Evolutionary conservation across 2,113 vertebrate genomes (phyloP).

Genomic region (Scartelaos histophorus): DNA sequence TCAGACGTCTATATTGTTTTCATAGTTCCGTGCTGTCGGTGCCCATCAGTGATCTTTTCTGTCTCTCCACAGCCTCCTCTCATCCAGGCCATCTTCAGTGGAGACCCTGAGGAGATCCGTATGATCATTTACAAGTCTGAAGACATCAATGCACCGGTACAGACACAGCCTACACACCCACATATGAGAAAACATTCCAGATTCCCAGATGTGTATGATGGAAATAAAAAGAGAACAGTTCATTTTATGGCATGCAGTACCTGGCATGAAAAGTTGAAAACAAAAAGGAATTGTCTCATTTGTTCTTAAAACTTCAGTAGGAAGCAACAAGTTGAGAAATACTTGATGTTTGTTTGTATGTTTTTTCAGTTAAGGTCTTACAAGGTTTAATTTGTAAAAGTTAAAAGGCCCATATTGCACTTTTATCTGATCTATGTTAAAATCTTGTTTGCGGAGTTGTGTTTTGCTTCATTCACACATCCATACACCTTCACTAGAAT

Average conservation of each 20-base stretch:
- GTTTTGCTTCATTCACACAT: too few species aligned
- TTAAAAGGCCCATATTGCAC: too few species aligned
- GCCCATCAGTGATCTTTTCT: neutral
- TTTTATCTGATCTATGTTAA: too few species aligned
- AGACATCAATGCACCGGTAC: conserved; percentile 94
- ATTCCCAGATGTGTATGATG: neutral
- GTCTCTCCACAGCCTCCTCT: conserved; percentile 84
- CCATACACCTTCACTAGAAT: too few species aligned
- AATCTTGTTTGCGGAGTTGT: too few species aligned
- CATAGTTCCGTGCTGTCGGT: neutral
- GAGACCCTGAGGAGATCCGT: conserved; percentile 93
- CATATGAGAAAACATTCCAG: neutral
- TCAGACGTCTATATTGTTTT: neutral
- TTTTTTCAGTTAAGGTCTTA: too few species aligned
- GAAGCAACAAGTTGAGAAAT: neutral
- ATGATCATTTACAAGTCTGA: conserved; percentile 96
- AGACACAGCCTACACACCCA: conserved; percentile 4
- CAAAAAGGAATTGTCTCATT: neutral
- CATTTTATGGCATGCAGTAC: neutral
- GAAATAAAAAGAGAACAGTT: neutral
- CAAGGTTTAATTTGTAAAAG: too few species aligned
- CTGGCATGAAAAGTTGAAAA: neutral
- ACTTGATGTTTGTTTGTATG: too few species aligned
- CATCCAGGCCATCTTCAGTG: conserved; percentile 95
- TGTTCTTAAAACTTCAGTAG: neutral